Percentiles rank a stretch among this genome's conserved stretches.
phyloP scores from a whole-genome alignment of 2,113 vertebrate species.

The Micronycteris hirsuta region DNA sequence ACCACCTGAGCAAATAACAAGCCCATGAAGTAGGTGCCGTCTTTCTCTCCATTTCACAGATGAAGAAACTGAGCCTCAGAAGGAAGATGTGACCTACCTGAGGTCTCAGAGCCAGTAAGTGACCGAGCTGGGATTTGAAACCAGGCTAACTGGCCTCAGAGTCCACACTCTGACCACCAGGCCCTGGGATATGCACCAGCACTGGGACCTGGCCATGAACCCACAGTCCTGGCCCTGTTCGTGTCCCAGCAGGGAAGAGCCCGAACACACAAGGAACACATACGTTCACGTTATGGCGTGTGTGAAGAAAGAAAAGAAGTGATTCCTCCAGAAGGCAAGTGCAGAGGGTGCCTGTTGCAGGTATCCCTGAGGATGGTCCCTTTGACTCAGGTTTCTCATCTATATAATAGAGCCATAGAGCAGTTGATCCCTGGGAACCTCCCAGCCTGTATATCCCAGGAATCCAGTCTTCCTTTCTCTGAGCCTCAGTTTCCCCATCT shows the following conservation, averaged over 20 bases:
- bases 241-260: background rate
- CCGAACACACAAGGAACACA: background rate
- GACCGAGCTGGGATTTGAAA: background rate
- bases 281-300: background rate
- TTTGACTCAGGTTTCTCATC: background rate
- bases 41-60: background rate
- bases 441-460: background rate
- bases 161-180: background rate
- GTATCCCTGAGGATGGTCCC: background rate
- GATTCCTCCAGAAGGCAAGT: background rate
- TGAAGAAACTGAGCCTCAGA: background rate
- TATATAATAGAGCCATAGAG: background rate
- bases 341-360: background rate
- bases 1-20: background rate
- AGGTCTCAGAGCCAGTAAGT: background rate
- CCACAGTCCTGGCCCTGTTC: background rate
- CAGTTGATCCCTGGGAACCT: background rate
- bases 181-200: background rate
- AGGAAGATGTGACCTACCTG: background rate
- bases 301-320: background rate
- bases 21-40: background rate
- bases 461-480: background rate
- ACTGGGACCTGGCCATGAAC: background rate
- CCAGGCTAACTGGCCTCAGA: background rate
- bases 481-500: background rate